Conservation (phyloP, 2,888 invertebrate genomes). For the Lydus trimaculatus region DNA sequence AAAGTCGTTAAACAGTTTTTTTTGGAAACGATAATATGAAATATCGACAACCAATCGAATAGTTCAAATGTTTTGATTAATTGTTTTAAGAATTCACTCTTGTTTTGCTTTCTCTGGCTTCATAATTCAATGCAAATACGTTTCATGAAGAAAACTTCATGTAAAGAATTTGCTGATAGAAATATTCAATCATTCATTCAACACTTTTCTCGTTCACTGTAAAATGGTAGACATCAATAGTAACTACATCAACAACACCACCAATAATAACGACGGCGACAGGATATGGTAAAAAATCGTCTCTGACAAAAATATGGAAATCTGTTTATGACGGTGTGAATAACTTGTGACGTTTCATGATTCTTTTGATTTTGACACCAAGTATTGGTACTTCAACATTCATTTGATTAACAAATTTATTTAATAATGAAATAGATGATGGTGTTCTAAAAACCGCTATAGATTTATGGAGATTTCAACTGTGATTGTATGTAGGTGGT, state of each 20-base stretch:
- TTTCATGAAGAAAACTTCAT: not conserved
- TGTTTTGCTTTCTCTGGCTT: no score
- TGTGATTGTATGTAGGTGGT: no score
- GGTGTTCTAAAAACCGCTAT: not conserved
- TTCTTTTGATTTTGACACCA: not conserved
- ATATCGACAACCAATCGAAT: no score
- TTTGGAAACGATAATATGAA: no score
- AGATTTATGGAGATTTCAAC: no score
- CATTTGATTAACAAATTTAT: not conserved
- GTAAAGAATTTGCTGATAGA: not conserved
- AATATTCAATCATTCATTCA: not conserved
- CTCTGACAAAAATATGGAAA: conserved; percentile 10
- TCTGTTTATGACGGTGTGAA: conserved; percentile 8
- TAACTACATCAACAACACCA: not conserved
- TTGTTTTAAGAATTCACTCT: no score
- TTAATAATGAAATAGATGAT: not conserved
- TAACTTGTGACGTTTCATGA: not conserved
- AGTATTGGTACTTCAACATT: not conserved
- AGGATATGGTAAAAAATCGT: not conserved
- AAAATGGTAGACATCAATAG: not conserved
- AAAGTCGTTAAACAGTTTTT: no score
- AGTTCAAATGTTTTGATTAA: no score
- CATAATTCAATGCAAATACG: no score
- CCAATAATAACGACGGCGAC: not conserved
- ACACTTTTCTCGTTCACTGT: not conserved